phyloP scores from a whole-genome alignment of 2,113 vertebrate genomes.

The Sphyrna mokarran region DNA sequence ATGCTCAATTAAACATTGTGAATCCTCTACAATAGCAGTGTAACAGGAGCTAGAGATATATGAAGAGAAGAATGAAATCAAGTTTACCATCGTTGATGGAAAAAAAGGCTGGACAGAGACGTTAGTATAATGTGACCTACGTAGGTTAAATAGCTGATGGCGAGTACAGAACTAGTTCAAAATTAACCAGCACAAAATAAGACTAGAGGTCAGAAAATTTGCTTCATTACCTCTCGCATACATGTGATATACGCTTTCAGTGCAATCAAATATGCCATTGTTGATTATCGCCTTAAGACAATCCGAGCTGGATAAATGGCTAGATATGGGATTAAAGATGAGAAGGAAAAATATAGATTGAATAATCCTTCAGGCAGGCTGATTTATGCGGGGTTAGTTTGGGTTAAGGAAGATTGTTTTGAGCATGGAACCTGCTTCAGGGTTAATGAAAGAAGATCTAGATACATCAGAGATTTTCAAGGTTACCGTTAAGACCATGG shows the following conservation, averaged over 20 bases:
- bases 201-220: neutral
- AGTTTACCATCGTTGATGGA: neutral
- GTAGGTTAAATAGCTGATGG: neutral
- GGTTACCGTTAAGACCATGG: neutral
- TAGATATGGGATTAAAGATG: neutral
- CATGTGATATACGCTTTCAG: neutral
- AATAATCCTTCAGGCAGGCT: neutral
- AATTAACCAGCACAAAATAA: neutral
- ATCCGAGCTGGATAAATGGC: neutral
- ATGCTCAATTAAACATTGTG: neutral
- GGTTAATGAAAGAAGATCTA: neutral
- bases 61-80: neutral
- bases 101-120: neutral
- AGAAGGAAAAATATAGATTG: neutral
- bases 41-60: neutral
- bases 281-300: neutral
- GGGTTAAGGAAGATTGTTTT: neutral
- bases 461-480: neutral
- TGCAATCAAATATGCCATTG: neutral
- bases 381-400: neutral
- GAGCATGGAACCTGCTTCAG: neutral
- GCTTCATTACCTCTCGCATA: neutral
- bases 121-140: neutral
- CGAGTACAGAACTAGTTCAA: neutral
- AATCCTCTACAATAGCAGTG: neutral